Conservation (phyloP, 1,140 invertebrate genomes). For the Brachionus koreanus region DNA sequence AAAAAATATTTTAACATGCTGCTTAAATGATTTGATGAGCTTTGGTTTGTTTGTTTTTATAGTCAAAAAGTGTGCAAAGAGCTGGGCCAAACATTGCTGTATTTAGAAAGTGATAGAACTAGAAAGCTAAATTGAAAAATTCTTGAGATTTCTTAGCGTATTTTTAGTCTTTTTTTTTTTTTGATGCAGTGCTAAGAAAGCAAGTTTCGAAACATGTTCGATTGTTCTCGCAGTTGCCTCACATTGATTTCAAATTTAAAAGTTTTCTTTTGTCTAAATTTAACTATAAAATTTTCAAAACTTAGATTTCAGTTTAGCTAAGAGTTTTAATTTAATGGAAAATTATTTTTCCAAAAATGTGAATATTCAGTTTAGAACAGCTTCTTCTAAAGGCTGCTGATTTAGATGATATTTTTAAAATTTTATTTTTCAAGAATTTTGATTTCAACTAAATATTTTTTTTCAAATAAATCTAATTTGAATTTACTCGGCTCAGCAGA, state of each 20-base stretch:
- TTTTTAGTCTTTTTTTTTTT: not conserved
- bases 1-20: not conserved
- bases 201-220: not conserved
- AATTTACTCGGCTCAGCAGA: too few species aligned
- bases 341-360: too few species aligned
- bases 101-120: too few species aligned
- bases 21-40: not conserved
- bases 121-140: not conserved
- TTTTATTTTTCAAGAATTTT: too few species aligned
- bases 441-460: too few species aligned
- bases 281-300: too few species aligned
- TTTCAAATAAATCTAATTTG: too few species aligned
- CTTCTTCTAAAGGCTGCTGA: too few species aligned
- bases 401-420: too few species aligned
- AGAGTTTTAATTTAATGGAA: too few species aligned
- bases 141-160: not conserved
- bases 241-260: not conserved
- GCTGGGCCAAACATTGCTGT: too few species aligned
- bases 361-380: too few species aligned
- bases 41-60: not conserved
- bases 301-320: not conserved
- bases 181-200: not conserved
- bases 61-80: not conserved
- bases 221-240: not conserved
- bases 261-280: not conserved